Conservation (phyloP, 2,888 invertebrate species). For the Clusia tigrina region DNA sequence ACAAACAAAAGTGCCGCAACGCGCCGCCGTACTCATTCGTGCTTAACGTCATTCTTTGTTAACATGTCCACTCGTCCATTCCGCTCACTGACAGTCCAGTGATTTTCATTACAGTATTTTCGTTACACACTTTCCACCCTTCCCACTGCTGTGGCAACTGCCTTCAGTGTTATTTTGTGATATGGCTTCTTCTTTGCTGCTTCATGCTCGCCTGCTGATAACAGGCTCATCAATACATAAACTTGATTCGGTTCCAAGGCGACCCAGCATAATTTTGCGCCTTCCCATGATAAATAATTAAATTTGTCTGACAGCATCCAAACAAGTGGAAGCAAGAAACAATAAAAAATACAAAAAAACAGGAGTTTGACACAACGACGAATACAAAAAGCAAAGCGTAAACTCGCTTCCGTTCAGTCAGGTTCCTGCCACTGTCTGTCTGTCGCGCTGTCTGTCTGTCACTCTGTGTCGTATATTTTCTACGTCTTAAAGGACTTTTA, state of each 20-base stretch:
- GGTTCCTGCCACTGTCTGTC: neutral
- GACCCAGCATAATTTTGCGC: neutral
- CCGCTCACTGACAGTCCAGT: neutral
- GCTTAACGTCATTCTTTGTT: conserved; percentile 11
- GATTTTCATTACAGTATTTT: too few relatives aligned
- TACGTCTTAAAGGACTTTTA: too few relatives aligned
- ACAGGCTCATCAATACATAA: conserved; percentile 6
- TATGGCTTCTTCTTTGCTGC: neutral
- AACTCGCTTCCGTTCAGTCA: too few relatives aligned
- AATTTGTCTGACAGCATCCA: conserved; percentile 6
- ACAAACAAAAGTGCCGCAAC: neutral
- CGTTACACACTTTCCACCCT: too few relatives aligned
- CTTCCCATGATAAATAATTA: conserved; percentile 18
- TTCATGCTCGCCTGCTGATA: neutral
- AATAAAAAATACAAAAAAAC: too few relatives aligned
- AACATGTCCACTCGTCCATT: neutral
- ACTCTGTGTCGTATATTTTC: too few relatives aligned
- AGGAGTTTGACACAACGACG: too few relatives aligned
- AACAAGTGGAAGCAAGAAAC: neutral
- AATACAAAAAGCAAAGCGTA: too few relatives aligned
- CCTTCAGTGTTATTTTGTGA: too few relatives aligned
- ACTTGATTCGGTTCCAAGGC: neutral
- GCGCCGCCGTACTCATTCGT: conserved; percentile 6
- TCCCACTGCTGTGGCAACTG: too few relatives aligned
- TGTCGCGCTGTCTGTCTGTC: neutral